Conservation (phyloP, 2,113 vertebrate genomes). For the Callithrix jacchus region DNA sequence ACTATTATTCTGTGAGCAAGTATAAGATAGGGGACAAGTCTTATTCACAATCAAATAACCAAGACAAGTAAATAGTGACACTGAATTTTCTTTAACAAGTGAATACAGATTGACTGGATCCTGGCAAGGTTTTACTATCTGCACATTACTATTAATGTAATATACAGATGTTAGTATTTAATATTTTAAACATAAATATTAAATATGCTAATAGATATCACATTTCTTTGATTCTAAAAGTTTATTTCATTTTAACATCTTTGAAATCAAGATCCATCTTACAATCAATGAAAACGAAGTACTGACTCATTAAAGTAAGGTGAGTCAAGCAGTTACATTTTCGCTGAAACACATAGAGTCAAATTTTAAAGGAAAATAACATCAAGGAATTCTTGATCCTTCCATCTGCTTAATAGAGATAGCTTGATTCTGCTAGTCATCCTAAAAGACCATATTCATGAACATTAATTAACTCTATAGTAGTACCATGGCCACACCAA, state of each 20-base stretch:
- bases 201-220: not conserved
- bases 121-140: not conserved
- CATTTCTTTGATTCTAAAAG: not conserved
- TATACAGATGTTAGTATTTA: not conserved
- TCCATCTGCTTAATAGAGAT: not conserved
- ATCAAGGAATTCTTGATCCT: not conserved
- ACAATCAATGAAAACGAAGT: conserved; percentile 2
- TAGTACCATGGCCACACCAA: not conserved
- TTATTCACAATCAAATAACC: not conserved
- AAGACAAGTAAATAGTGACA: not conserved
- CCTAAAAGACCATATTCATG: not conserved
- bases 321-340: not conserved
- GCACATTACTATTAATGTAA: not conserved
- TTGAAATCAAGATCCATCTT: not conserved
- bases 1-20: not conserved
- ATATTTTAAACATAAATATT: not conserved
- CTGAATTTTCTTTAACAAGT: no score
- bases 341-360: not conserved
- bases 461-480: not conserved
- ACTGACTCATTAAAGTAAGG: not conserved
- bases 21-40: not conserved
- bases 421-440: not conserved
- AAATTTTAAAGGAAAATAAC: conserved; percentile 4
- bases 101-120: not conserved
- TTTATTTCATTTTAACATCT: not conserved